Evolutionary conservation across 2,888 invertebrate species (phyloP).

Genomic region (Gnatocerus cornutus): DNA sequence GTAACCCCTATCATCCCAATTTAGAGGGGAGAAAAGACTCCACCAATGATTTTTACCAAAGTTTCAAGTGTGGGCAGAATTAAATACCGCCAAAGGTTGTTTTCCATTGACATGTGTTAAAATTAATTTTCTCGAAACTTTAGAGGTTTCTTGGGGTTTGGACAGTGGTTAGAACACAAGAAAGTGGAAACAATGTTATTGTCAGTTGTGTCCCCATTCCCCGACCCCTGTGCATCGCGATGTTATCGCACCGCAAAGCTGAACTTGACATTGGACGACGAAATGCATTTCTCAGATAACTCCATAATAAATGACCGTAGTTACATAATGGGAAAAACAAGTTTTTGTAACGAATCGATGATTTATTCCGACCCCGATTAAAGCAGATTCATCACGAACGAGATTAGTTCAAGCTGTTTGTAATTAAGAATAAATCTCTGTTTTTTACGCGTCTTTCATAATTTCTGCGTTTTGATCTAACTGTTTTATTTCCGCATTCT

Average conservation of each 20-base stretch:
- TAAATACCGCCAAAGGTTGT: constrained; percentile 14
- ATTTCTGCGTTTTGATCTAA: too few species aligned
- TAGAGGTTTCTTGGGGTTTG: not conserved
- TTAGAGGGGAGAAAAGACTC: not conserved
- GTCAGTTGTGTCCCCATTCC: too few species aligned
- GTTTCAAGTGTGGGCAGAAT: not conserved
- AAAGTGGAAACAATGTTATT: too few species aligned
- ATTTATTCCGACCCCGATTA: constrained; percentile 1
- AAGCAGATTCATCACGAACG: too few species aligned
- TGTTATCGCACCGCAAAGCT: constrained; percentile 6
- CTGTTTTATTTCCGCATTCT: too few species aligned
- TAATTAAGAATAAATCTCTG: too few species aligned
- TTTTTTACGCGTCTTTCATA: too few species aligned
- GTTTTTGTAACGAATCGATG: constrained; percentile 10
- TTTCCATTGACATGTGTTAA: constrained; percentile 17
- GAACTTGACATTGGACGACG: constrained; percentile 43
- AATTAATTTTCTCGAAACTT: constrained; percentile 15
- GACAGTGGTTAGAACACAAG: too few species aligned
- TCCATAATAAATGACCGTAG: constrained; percentile 34
- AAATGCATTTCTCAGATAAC: constrained; percentile 41
- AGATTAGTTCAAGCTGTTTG: too few species aligned
- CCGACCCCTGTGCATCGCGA: not conserved
- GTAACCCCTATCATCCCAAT: constrained; percentile 10
- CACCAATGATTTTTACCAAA: constrained; percentile 1
- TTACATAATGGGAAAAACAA: constrained; percentile 30